These are phyloP conservation scores for Rhinoraja longicauda DNA, from an alignment of 2,797 vertebrate genomes.

Conservation along the genomic window DNA sequence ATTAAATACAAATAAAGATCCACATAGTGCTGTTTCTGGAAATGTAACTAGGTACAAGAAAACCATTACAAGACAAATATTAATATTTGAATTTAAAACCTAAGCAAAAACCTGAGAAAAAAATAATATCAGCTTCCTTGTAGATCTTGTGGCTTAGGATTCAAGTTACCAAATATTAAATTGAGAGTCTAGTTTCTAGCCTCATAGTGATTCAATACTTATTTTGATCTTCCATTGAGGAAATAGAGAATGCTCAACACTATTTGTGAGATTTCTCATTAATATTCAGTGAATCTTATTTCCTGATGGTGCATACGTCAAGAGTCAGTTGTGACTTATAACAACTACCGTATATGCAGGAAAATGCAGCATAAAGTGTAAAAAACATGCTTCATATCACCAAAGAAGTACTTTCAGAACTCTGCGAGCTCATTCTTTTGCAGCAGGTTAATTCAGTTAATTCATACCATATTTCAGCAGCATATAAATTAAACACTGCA, in stretches of 20 bases:
- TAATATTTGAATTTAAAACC: neutral
- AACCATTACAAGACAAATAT: neutral
- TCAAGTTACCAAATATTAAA: neutral
- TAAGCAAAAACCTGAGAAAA: no score
- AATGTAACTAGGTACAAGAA: neutral
- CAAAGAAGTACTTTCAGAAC: neutral
- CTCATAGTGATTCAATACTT: neutral
- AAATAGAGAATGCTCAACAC: neutral
- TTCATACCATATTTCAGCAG: neutral
- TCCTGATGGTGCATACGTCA: neutral
- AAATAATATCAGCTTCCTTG: no score
- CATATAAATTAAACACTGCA: neutral
- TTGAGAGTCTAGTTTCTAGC: neutral
- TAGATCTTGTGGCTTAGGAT: neutral
- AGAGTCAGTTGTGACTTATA: neutral
- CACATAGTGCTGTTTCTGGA: neutral
- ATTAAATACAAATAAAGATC: neutral
- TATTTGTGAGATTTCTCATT: neutral
- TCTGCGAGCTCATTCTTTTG: neutral
- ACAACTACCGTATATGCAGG: neutral
- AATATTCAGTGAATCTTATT: neutral
- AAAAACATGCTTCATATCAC: neutral
- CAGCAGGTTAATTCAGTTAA: neutral
- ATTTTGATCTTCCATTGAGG: neutral
- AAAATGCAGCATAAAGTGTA: neutral